Base-by-base conservation (phyloP, 1,140 invertebrate genomes). In the Diplogasteroides magnus region DNA sequence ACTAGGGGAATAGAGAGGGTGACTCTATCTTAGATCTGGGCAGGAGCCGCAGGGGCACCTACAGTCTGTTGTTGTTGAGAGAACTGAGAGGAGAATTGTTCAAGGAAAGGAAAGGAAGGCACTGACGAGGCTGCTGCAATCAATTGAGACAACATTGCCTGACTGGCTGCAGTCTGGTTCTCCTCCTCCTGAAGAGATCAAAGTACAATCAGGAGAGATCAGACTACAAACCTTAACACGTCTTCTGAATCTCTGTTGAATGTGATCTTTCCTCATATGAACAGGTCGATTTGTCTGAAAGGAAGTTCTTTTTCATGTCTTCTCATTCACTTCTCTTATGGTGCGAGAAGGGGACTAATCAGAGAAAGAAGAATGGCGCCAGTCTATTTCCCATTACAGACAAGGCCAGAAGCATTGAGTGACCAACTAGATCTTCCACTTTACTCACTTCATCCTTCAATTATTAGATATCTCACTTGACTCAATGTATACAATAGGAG, bases 251-350 rank as follows among this genome's bases (percentile, higher is more conserved):
- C 79, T 67, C 64, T 81, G 79, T 27, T 80, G 79, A 59, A 80
- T 80, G 55, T 75, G 71, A 57, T 80, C 79, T 61, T 80, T 80
- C 6, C 79, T 71, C 79, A 80, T 80, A 61, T 78, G 76, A 6
- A 80, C 80, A 23, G 79, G 79, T 2, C 79, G 77, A 67, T 80
- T 82, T 25, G 78, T 80, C 78, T 80, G 61, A 67, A 77, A 75
- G 27, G 6, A 11, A 11, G 19, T 11, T 48, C 19, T 48, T 11
- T 48, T 48, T 48, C 37, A 48, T 48, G 6, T 19, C 19, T 48
- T 48, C 6, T 19, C 19, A 48, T 48, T 48, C 37, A 6, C 37
- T 48, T 48, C n/a, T n/a, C n/a, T n/a, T n/a, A n/a, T n/a, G n/a
- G n/a, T n/a, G n/a, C n/a, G n/a, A n/a, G n/a, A n/a, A n/a, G n/a